phyloP scores from a whole-genome alignment of 2,888 invertebrate genomes.

The Rutpela maculata region DNA sequence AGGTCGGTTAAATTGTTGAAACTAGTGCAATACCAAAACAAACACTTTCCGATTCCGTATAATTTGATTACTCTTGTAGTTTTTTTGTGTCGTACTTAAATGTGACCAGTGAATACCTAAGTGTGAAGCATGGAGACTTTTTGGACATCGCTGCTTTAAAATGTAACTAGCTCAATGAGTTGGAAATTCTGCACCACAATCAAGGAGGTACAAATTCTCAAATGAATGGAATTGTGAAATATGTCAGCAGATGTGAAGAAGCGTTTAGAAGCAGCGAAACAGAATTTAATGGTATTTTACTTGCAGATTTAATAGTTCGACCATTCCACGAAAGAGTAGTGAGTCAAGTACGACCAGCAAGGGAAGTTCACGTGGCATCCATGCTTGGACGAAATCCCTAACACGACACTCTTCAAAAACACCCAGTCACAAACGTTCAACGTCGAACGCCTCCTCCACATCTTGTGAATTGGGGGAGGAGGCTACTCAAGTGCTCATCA shows the following conservation, averaged over 20 bases:
- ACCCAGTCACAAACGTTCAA: conserved; percentile 71
- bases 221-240: not conserved
- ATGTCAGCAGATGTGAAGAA: not conserved
- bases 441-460: conserved; percentile 66
- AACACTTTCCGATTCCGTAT: no score
- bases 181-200: not conserved
- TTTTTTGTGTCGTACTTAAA: no score
- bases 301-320: conserved; percentile 69
- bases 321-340: conserved; percentile 71
- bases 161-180: no score
- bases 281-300: conserved; percentile 7
- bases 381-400: conserved; percentile 70
- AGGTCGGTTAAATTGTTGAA: no score
- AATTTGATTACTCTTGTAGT: no score
- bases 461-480: conserved; percentile 76
- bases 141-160: no score
- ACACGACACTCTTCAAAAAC: conserved; percentile 68
- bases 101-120: no score
- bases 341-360: conserved; percentile 66
- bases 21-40: no score
- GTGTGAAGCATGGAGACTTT: no score
- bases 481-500: conserved; percentile 73
- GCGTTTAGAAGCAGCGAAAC: not conserved
- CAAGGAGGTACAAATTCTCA: not conserved
- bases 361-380: conserved; percentile 59